Base-by-base conservation (phyloP, 2,113 vertebrate genomes). In the Lagenorhynchus albirostris region DNA sequence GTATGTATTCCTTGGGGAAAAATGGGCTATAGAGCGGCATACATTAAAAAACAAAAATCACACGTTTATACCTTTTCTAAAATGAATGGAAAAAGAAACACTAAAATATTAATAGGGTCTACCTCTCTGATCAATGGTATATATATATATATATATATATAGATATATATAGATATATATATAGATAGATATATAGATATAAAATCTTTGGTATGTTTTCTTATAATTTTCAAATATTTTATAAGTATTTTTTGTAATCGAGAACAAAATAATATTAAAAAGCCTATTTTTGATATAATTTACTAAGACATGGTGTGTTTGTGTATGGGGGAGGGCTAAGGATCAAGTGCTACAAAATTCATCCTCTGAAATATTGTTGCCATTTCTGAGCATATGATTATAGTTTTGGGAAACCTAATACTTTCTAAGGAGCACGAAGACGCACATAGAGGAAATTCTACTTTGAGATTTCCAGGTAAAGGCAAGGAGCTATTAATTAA, bases 361-460 rank as follows among this genome's bases (percentile, higher is more conserved):
- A 77, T 96, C 36, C 71, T 71, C 55, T 93, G 73, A 83, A 96
- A 96, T 58, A 73, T 38, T 91, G 25, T 26, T 93, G 58, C 89
- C 58, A 73, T 80, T 74, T 88, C 50, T 85, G 38, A 94, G 31
- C 5, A 9, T 89, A 68, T 55, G 38, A 65, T 93, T 70, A 41
- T 11, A 74, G 81, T 73, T 91, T 71, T 58, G 76, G 38, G 36
- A 93, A 92, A 93, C 82, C 17, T 44, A 79, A 25, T 44, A 23
- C 91, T 47, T 85, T 93, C 53, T 77, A 74, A 91, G 81, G 58
- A 88, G 68, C 25, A 68, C 8, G 44, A 84, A 77, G 47, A 60
- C 91, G n/a, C 41, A 58, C 36, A 53, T 2, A 50, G 47, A 84
- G 21, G 38, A 79, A 95, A 70, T 38, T 50, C 23, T 96, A 67